Evolutionary conservation across 2,797 vertebrate species (phyloP).

Genomic region (Hippoglossus hippoglossus): DNA sequence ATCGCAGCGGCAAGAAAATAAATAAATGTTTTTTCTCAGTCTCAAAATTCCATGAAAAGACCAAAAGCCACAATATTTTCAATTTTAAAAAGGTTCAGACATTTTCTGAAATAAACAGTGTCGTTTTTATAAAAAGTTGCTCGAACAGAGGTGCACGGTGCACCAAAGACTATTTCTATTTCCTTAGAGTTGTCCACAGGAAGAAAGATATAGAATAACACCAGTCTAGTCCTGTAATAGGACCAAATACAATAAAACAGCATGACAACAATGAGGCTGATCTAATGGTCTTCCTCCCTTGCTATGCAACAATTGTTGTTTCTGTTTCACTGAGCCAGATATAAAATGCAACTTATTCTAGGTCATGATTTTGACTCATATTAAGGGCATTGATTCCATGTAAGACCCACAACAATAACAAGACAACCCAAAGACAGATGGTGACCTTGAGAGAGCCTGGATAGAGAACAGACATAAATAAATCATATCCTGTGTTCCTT

Average conservation of each 20-base stretch:
- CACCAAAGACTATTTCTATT: too few species aligned
- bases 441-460: conserved; percentile 43
- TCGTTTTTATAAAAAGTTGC: background rate
- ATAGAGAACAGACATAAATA: conserved; percentile 38
- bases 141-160: background rate
- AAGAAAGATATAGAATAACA: too few species aligned
- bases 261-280: background rate
- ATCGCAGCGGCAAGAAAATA: too few species aligned
- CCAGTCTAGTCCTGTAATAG: background rate
- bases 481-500: conserved; percentile 38
- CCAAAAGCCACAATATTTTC: background rate
- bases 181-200: too few species aligned
- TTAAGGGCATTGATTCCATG: conserved; percentile 16
- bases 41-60: background rate
- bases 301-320: background rate
- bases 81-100: too few species aligned
- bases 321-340: background rate
- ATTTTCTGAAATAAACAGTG: background rate
- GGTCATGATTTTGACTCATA: conserved; percentile 20
- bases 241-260: background rate
- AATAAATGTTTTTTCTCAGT: too few species aligned
- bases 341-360: background rate
- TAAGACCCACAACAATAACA: conserved; percentile 8
- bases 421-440: background rate
- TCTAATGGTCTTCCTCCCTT: background rate